Percentiles rank a stretch among this genome's conserved stretches.
phyloP scores from a whole-genome alignment of 2,113 vertebrate species.

The Channa maculata region DNA sequence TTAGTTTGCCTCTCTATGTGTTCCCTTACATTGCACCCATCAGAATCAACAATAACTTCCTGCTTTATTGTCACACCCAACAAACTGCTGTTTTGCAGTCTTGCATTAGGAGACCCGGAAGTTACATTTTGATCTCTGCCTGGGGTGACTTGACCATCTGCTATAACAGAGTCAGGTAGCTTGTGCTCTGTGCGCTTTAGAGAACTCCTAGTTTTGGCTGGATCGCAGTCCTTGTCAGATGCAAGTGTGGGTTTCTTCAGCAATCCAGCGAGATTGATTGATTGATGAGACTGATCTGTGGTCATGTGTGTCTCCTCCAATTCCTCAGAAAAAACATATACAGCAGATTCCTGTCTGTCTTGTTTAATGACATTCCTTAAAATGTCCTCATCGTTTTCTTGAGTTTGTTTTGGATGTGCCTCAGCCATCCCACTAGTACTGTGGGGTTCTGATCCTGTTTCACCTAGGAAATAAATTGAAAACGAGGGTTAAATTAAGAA shows the following conservation, averaged over 20 bases:
- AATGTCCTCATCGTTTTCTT: conserved; percentile 58
- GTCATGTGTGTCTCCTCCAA: conserved; percentile 29
- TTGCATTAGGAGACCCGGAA: conserved; percentile 29
- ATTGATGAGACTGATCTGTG: conserved; percentile 9
- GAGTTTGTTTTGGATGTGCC: conserved; percentile 24
- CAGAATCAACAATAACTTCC: conserved; percentile 70
- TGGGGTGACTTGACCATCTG: conserved; percentile 22
- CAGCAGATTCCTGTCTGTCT: conserved; percentile 40
- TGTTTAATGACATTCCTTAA: conserved; percentile 43
- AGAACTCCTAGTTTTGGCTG: conserved; percentile 20
- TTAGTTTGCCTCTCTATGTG: conserved; percentile 16
- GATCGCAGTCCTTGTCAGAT: conserved; percentile 39
- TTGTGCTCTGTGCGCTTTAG: conserved; percentile 7
- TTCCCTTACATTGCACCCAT: conserved; percentile 49
- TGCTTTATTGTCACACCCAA: conserved; percentile 73
- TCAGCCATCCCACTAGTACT: conserved; percentile 18
- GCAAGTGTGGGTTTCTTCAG: conserved; percentile 34
- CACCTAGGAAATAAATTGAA: conserved; percentile 21
- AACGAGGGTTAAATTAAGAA: not conserved
- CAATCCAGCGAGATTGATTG: conserved; percentile 1
- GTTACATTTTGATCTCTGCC: conserved; percentile 45
- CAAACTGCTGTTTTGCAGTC: conserved; percentile 23
- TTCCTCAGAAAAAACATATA: conserved; percentile 44
- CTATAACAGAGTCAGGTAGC: conserved; percentile 18
- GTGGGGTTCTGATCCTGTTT: conserved; percentile 25